Evolutionary conservation across 2,888 invertebrate genomes (phyloP).

Genomic region (Allolobophora icterica): DNA sequence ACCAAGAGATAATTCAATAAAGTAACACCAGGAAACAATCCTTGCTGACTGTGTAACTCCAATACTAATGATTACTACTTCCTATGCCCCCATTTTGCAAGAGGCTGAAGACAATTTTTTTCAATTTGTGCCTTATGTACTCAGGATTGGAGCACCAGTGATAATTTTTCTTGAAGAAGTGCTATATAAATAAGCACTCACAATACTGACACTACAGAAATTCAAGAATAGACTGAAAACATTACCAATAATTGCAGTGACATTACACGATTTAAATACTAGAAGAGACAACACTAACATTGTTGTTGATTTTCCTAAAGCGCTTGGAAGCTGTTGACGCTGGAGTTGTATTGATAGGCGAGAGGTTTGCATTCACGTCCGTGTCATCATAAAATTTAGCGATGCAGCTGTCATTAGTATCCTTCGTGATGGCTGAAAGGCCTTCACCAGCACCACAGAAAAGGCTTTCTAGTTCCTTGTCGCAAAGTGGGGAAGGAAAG

Average conservation of each 20-base stretch:
- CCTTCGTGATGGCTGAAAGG: neutral
- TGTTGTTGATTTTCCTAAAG: neutral
- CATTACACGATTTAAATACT: neutral
- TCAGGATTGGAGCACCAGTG: too few relatives aligned
- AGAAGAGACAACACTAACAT: neutral
- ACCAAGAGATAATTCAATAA: too few relatives aligned
- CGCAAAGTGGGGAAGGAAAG: neutral
- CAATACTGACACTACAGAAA: neutral
- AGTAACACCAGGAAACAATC: too few relatives aligned
- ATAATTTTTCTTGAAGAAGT: too few relatives aligned
- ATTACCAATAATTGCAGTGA: too few relatives aligned
- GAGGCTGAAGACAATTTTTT: too few relatives aligned
- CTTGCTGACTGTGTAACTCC: too few relatives aligned
- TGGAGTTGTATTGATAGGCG: neutral
- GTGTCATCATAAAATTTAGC: neutral
- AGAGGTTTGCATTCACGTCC: neutral
- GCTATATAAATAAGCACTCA: too few relatives aligned
- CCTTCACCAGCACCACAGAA: neutral
- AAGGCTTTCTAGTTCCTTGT: constrained; percentile 6
- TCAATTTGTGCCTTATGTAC: too few relatives aligned
- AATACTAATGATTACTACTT: too few relatives aligned
- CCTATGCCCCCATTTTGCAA: too few relatives aligned
- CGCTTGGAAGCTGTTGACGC: neutral
- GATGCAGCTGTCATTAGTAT: neutral
- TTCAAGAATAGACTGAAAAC: neutral